Evolutionary conservation across 2,113 vertebrate genomes (phyloP), one percentile per base, ranked within the genome.

Genomic region (Syrrhaptes paradoxus): DNA sequence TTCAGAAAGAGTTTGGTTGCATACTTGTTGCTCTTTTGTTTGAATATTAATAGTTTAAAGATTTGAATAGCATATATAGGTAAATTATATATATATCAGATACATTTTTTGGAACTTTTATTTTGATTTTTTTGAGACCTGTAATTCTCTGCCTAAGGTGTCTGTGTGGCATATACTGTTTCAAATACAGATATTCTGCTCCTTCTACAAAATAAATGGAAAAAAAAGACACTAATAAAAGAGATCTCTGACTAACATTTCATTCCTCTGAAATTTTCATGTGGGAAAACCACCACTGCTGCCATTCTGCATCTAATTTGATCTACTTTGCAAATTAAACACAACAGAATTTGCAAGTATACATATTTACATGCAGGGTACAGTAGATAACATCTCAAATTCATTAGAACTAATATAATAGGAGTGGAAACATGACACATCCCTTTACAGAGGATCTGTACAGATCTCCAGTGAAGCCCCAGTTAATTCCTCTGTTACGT

Each of bases 201-300:
- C 36, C 49, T 76, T 65, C 34, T 41, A 63, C 24, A 26, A 96
- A 92, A 93, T 17, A 83, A 66, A 85, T 84, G 71, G 51, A 93
- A 52, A 96, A 96, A 36, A 46, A 38, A 55, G 48, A 48, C 45
- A 72, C 87, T 83, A 85, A 88, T 90, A 87, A 87, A 88, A 95
- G 72, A 96, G 89, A 59, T 10, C 26, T 63, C 19, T 0, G 4
- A 85, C 54, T 73, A 88, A 92, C 76, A 52, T 89, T 93, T 81
- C 54, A 65, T 58, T 86, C 59, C 58, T 49, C 38, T 94, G 48
- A 80, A 90, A 62, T 77, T 86, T 65, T 68, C 62, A 72, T 95
- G 45, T 62, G 80, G 79, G 65, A 65, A 73, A 67, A 87, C 31
- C 0, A 0, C 13, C 31, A 34, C 25, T 76, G 85, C 45, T 76